Evolutionary conservation across 1,140 invertebrate genomes (phyloP).

Genomic region (Mamestra configurata): DNA sequence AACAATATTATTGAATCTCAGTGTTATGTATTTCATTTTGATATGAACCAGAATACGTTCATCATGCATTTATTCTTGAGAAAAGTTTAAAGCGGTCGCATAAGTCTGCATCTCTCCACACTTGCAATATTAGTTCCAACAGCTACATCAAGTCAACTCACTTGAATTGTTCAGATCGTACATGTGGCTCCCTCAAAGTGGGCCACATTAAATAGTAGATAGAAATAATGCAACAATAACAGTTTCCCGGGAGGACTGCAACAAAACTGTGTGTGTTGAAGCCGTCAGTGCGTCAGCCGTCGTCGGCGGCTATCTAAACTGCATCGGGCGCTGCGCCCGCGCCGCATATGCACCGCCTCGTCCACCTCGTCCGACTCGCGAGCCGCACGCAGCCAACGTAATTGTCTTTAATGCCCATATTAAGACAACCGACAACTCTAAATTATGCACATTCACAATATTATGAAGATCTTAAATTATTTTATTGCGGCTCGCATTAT

Average conservation of each 20-base stretch:
- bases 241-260: conserved; percentile 22
- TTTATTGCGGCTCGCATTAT: conserved; percentile 56
- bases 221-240: conserved; percentile 31
- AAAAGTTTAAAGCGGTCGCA: neutral
- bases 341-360: conserved; percentile 42
- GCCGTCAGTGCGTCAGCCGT: conserved; percentile 32
- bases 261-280: conserved; percentile 10
- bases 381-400: conserved; percentile 59
- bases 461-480: conserved; percentile 64
- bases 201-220: conserved; percentile 14
- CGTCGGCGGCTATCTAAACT: conserved; percentile 73
- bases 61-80: too few species aligned
- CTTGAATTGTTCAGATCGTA: neutral
- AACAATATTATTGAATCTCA: too few species aligned
- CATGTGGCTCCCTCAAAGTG: neutral
- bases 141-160: neutral
- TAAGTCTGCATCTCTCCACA: too few species aligned
- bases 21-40: too few species aligned
- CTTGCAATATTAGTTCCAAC: neutral
- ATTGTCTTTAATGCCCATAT: conserved; percentile 75
- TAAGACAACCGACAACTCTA: conserved; percentile 59
- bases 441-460: conserved; percentile 52
- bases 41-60: too few species aligned
- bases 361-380: conserved; percentile 37
- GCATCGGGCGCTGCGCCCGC: conserved; percentile 68